Conservation (phyloP, 2,113 vertebrate species). For the Gnathonemus longibarbis region DNA sequence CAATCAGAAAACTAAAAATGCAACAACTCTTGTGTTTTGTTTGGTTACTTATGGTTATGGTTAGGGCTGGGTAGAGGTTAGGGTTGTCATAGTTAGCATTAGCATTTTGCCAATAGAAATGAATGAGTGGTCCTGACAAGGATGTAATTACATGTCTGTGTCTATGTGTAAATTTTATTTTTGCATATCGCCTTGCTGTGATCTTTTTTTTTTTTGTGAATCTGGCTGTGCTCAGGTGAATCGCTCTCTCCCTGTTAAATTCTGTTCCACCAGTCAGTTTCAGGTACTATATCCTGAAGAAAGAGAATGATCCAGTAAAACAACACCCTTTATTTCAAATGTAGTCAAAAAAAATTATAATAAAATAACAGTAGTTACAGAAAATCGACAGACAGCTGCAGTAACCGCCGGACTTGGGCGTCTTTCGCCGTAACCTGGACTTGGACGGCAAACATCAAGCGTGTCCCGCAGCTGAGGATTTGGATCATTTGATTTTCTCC, state of each 20-base stretch:
- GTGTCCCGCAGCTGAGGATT: constrained; percentile 25
- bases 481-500: constrained; percentile 14
- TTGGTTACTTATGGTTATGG: no score
- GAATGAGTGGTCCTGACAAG: no score
- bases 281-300: background rate
- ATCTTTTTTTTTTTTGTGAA: background rate
- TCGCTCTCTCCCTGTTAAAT: background rate
- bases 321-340: constrained; percentile 61
- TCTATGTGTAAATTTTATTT: background rate
- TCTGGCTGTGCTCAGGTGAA: background rate
- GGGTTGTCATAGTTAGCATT: no score
- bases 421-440: constrained; percentile 32
- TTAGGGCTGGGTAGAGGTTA: no score
- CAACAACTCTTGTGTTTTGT: no score
- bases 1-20: no score
- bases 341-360: constrained; percentile 51
- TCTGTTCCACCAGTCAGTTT: background rate
- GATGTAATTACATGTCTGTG: background rate
- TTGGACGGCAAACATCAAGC: constrained; percentile 27
- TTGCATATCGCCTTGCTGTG: background rate
- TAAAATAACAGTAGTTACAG: constrained; percentile 54
- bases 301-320: constrained; percentile 34
- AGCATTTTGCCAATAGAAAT: no score
- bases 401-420: constrained; percentile 41
- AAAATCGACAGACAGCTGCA: constrained; percentile 52